Conservation (phyloP, 2,113 vertebrate species). For the Dasyornis broadbenti region DNA sequence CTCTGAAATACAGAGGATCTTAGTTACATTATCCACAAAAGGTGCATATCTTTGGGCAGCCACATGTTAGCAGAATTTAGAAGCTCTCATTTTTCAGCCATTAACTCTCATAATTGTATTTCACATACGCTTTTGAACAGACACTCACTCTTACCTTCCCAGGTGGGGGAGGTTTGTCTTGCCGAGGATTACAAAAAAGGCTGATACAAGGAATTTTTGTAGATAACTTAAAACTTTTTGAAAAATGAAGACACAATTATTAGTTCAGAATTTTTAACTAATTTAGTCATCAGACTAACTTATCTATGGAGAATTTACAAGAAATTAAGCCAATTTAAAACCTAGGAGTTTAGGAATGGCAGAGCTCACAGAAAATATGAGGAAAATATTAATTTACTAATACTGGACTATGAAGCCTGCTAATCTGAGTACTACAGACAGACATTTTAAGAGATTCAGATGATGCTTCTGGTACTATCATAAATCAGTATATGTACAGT, state of each 20-base stretch:
- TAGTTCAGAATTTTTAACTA: neutral
- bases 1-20: neutral
- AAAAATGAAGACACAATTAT: neutral
- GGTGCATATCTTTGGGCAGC: neutral
- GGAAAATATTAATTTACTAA: neutral
- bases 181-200: neutral
- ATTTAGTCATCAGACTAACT: neutral
- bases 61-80: neutral
- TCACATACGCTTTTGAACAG: neutral
- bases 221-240: neutral
- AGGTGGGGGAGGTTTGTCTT: neutral
- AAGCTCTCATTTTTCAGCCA: neutral
- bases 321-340: neutral
- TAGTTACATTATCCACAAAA: neutral
- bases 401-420: neutral
- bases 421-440: neutral
- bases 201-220: neutral
- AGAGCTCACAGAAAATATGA: neutral
- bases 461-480: neutral
- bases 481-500: neutral
- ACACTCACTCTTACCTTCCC: neutral
- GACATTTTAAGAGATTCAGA: neutral
- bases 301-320: neutral
- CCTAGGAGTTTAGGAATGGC: neutral
- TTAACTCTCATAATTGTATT: neutral